Evolutionary conservation across 2,797 vertebrate species (phyloP).

Genomic region (Chelidonichthys spinosus): DNA sequence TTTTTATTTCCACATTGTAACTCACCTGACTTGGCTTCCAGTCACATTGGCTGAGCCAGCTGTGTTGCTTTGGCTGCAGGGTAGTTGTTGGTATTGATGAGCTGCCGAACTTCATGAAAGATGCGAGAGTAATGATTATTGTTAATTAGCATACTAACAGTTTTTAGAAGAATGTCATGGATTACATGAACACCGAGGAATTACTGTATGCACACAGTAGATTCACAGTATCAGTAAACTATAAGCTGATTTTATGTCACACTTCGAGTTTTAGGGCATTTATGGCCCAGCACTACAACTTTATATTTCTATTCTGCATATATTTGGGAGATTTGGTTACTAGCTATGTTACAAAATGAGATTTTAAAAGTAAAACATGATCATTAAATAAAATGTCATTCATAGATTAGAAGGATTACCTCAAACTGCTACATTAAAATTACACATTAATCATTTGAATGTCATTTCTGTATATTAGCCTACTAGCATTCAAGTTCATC

Average conservation of each 20-base stretch:
- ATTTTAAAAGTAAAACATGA: not conserved
- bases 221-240: not conserved
- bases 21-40: conserved; percentile 15
- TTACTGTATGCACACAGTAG: not conserved
- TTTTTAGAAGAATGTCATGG: not conserved
- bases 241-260: not conserved
- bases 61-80: conserved; percentile 37
- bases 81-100: conserved; percentile 41
- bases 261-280: not conserved
- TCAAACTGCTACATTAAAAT: not conserved
- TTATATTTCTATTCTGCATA: not conserved
- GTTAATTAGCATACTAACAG: conserved; percentile 36
- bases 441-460: not conserved
- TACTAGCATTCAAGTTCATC: conserved; percentile 6
- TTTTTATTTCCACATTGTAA: conserved; percentile 14
- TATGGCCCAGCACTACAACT: not conserved
- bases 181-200: not conserved
- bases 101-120: conserved; percentile 40
- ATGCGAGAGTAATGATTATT: conserved; percentile 18
- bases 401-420: not conserved
- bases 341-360: not conserved
- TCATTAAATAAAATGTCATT: not conserved
- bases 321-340: not conserved
- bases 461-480: not conserved
- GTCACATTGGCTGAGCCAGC: conserved; percentile 34